Percentiles rank a stretch among this genome's conserved stretches.
Evolutionary conservation across 1,140 invertebrate genomes (phyloP).

Genomic region (Reticulitermes speratus): DNA sequence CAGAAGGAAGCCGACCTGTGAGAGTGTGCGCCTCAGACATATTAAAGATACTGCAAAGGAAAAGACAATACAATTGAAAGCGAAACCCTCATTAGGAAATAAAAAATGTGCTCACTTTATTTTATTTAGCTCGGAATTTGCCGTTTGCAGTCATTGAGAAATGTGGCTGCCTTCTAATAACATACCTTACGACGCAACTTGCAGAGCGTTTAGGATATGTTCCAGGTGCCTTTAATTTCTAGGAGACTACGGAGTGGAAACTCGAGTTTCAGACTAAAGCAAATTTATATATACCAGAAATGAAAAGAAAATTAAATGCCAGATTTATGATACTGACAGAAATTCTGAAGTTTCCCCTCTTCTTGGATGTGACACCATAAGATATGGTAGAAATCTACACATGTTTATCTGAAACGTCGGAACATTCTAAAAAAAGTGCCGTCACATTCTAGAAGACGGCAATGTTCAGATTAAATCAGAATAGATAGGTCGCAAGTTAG

Average conservation of each 20-base stretch:
- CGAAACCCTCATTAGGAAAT: background rate
- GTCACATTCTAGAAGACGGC: too few relatives aligned
- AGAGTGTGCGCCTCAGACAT: background rate
- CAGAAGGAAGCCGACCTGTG: background rate
- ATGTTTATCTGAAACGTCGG: too few relatives aligned
- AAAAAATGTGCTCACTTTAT: background rate
- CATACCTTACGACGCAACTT: background rate
- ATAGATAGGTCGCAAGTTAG: too few relatives aligned
- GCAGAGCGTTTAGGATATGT: background rate
- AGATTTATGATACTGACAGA: too few relatives aligned
- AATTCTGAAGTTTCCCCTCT: too few relatives aligned
- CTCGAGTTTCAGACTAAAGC: too few relatives aligned
- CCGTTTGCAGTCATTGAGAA: background rate
- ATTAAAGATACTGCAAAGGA: background rate
- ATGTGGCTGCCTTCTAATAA: background rate
- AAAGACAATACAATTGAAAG: background rate
- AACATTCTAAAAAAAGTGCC: too few relatives aligned
- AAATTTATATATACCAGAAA: too few relatives aligned
- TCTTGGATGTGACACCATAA: too few relatives aligned
- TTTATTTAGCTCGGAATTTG: background rate
- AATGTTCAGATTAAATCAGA: too few relatives aligned
- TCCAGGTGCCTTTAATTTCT: background rate
- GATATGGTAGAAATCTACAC: too few relatives aligned
- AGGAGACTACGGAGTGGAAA: background rate
- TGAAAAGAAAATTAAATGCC: too few relatives aligned